Base-by-base conservation (phyloP, 2,888 invertebrate genomes). In the Hermaeophaga mercurialis region DNA sequence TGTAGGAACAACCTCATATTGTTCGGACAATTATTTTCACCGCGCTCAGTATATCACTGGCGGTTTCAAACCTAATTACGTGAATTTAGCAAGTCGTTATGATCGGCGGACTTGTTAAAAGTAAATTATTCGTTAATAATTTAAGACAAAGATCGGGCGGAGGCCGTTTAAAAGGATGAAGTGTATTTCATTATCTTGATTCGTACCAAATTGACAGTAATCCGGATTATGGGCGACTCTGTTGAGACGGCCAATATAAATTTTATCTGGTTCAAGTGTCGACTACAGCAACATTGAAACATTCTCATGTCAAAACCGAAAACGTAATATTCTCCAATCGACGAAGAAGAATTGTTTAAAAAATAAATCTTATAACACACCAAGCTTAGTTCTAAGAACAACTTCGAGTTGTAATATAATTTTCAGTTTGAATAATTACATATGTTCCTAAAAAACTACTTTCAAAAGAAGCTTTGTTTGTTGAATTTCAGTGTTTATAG, bases 111-210 rank as follows among this genome's bases (percentile, higher is more conserved):
- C 41, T 59, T 52, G 59, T 59, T 59, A 53, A 55, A 59, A 59
- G 47, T 48, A 48, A 55, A 59, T 59, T 59, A 59, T 59, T 59
- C 44, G 54, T 58, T 38, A 47, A 58, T 58, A 55, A 58, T 58
- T 59, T 48, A 36, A 55, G 55, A 59, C 59, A 55, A 59, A 59
- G 55, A 59, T 59, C 52, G 52, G 28, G 39, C 46, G 52, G 55
- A 41, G 55, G 44, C 33, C 59, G 33, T 59, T 56, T 59, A 59
- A 59, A 59, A 34, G 53, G 53, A 48, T 49, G 28, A 56, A 52
- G 45, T 33, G 49, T 53, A 45, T 45, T 58, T 50, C 46, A 54
- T 58, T 54, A 58, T 54, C 46, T 54, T 47, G 54, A 36, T 44
- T 52, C 44, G 41, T 48, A 48, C 48, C 38, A 31, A 52, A 48